phyloP scores from a whole-genome alignment of 2,113 vertebrate genomes.

The Erythrocercus mccallii region DNA sequence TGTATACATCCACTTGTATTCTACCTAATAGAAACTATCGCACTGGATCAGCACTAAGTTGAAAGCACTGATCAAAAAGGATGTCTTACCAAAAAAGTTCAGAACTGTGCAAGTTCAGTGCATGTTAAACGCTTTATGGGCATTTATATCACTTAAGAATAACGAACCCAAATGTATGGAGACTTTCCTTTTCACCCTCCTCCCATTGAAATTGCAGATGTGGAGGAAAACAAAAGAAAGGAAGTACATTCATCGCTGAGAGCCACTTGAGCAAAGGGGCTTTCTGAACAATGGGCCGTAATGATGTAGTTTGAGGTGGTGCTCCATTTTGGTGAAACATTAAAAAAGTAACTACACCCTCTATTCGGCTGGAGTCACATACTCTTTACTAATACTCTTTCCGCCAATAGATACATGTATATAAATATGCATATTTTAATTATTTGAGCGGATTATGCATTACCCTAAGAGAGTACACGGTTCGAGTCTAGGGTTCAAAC shows the following conservation, averaged over 20 bases:
- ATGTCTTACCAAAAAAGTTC: not conserved
- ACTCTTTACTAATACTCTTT: not conserved
- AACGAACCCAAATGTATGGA: not conserved
- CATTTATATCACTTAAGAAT: not conserved
- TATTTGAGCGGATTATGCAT: rapidly evolving
- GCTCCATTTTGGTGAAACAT: conserved; percentile 53
- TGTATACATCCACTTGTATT: too few relatives aligned
- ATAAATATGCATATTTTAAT: not conserved
- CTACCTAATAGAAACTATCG: rapidly evolving
- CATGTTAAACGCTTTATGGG: rapidly evolving
- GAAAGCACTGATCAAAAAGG: not conserved
- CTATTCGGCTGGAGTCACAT: not conserved
- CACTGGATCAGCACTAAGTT: not conserved
- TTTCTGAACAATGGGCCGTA: conserved; percentile 69
- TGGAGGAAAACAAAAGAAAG: conserved; percentile 74
- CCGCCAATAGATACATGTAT: rapidly evolving
- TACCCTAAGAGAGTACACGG: rapidly evolving
- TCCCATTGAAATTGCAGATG: conserved; percentile 65
- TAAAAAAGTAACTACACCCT: conserved; percentile 2
- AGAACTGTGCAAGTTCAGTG: not conserved
- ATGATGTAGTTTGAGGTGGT: conserved; percentile 38
- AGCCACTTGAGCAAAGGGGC: conserved; percentile 48
- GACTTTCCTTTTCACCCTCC: conserved; percentile 1
- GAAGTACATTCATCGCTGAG: conserved; percentile 65
- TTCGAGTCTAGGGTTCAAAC: not conserved